Evolutionary conservation across 1,140 invertebrate species (phyloP).

Genomic region (Zeugodacus cucurbitae): DNA sequence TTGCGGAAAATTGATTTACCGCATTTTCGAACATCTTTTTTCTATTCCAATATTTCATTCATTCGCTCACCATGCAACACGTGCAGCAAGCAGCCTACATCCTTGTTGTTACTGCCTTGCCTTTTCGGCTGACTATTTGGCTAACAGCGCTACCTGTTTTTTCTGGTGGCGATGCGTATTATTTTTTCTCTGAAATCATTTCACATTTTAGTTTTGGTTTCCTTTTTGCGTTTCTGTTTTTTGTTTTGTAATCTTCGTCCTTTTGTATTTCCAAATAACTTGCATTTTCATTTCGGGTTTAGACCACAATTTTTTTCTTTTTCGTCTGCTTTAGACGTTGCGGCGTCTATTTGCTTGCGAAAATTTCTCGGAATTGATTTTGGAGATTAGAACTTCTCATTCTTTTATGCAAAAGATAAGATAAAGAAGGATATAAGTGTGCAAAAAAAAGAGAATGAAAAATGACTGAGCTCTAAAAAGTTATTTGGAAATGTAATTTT

Average conservation of each 20-base stretch:
- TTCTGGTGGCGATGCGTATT: not conserved
- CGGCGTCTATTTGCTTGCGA: not conserved
- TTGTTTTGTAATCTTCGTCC: not conserved
- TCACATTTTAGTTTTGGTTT: constrained; percentile 2
- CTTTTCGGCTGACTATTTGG: not conserved
- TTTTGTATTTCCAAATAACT: not conserved
- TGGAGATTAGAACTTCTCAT: not conserved
- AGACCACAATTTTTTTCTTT: not conserved
- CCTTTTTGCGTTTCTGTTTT: not conserved
- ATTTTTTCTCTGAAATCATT: constrained; percentile 1
- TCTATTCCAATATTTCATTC: not conserved
- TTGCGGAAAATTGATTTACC: constrained; percentile 11
- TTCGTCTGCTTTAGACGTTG: not conserved
- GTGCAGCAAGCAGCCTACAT: not conserved
- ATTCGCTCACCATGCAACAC: not conserved
- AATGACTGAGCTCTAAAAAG: not conserved
- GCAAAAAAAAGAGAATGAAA: not conserved
- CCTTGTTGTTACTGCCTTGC: not conserved
- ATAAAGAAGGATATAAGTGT: not conserved
- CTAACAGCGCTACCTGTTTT: constrained; percentile 11
- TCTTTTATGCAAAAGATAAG: not conserved
- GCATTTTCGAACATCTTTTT: not conserved
- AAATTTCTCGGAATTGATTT: constrained; percentile 4
- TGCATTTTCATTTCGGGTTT: constrained; percentile 20
- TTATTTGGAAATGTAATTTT: not conserved